These are phyloP conservation scores for Dallia pectoralis DNA, from an alignment of 2,797 vertebrate species.

Conservation along the genomic window DNA sequence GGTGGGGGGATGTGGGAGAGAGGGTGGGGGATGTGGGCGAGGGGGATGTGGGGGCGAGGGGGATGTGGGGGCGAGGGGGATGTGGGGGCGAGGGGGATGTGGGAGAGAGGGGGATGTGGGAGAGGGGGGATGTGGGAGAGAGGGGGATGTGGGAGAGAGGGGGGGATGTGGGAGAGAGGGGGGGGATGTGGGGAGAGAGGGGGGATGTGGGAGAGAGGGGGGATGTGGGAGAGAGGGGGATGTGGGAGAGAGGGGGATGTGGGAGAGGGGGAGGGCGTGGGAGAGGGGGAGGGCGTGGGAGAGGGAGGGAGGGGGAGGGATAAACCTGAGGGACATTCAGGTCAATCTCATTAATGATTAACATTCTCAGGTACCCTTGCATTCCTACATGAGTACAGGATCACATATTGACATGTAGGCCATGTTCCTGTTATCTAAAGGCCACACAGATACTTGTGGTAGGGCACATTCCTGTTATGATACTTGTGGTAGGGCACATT, in stretches of 20 bases:
- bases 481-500: neutral
- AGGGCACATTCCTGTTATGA: neutral
- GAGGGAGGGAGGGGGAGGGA: constrained; percentile 31
- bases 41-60: constrained; percentile 34
- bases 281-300: constrained; percentile 24
- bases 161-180: constrained; percentile 34
- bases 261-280: constrained; percentile 32
- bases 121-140: constrained; percentile 33
- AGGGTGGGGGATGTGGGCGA: constrained; percentile 24
- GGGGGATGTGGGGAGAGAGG: constrained; percentile 19
- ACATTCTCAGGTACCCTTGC: neutral
- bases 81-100: constrained; percentile 28
- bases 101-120: constrained; percentile 32
- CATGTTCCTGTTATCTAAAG: neutral
- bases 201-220: constrained; percentile 36
- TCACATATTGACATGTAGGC: neutral
- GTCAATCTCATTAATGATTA: constrained; percentile 54
- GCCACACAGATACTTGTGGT: too few species aligned
- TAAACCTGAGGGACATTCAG: constrained; percentile 57
- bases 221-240: constrained; percentile 55
- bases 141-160: constrained; percentile 55
- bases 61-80: constrained; percentile 24
- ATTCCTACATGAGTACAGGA: too few species aligned
- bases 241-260: constrained; percentile 35
- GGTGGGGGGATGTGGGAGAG: constrained; percentile 36